These are phyloP conservation scores for Caenorhabditis sp. DNA, from an alignment of 2,888 invertebrate genomes.

Conservation along the genomic window DNA sequence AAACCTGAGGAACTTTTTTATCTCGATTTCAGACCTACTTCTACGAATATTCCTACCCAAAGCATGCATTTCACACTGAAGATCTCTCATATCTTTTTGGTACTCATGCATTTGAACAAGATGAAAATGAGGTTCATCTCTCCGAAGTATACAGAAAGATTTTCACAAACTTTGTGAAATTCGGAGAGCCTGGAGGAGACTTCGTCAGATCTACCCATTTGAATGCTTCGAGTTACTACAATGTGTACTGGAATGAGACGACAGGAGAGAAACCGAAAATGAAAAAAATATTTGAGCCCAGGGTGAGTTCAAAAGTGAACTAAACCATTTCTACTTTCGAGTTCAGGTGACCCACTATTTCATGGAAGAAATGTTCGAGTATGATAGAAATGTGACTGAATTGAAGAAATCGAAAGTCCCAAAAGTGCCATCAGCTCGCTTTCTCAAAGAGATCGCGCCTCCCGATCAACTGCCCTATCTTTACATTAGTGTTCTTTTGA, in stretches of 20 bases:
- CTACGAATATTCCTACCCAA: conserved; percentile 70
- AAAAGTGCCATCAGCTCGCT: background rate
- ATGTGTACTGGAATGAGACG: conserved; percentile 45
- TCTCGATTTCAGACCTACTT: conserved; percentile 62
- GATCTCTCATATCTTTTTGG: conserved; percentile 74
- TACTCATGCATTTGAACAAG: conserved; percentile 69
- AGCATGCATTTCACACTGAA: conserved; percentile 71
- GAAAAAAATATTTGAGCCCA: conserved; percentile 14
- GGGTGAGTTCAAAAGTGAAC: background rate
- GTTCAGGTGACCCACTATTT: conserved; percentile 49
- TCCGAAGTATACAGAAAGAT: conserved; percentile 61
- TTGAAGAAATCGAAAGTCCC: background rate
- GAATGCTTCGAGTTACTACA: conserved; percentile 15
- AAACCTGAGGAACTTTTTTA: too few relatives aligned
- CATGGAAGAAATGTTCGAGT: conserved; percentile 39
- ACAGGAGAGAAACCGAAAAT: conserved; percentile 26
- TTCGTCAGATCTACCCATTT: conserved; percentile 1
- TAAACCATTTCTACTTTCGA: background rate
- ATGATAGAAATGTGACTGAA: conserved; percentile 27
- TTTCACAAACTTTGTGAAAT: conserved; percentile 69
- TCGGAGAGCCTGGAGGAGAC: conserved; percentile 49
- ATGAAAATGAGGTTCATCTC: conserved; percentile 71
- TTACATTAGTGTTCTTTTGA: conserved; percentile 19
- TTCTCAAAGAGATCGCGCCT: background rate
- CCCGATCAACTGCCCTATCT: conserved; percentile 21